These are phyloP conservation scores for Perca fluviatilis DNA, from an alignment of 2,113 vertebrate species.

Conservation along the genomic window DNA sequence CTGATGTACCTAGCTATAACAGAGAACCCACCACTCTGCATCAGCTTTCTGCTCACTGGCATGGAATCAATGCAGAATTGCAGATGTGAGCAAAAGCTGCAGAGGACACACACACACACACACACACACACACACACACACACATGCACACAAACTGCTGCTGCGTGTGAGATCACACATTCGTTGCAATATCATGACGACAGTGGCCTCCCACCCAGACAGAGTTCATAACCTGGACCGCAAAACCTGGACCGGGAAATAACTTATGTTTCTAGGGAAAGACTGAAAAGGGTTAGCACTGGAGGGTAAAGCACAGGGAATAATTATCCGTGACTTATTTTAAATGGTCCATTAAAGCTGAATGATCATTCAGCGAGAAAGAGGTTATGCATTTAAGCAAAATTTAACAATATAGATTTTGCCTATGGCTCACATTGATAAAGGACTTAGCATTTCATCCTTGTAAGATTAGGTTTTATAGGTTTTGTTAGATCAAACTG, in stretches of 20 bases:
- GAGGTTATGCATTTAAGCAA: constrained; percentile 49
- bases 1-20: constrained; percentile 61
- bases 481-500: constrained; percentile 42
- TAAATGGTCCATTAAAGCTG: constrained; percentile 47
- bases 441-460: constrained; percentile 52
- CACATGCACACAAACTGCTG: constrained; percentile 5
- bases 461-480: constrained; percentile 46
- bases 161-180: constrained; percentile 17
- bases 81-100: constrained; percentile 74
- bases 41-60: constrained; percentile 70
- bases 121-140: constrained; percentile 21
- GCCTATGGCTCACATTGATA: constrained; percentile 46
- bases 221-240: constrained; percentile 37
- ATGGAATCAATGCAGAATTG: constrained; percentile 72
- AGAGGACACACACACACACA: constrained; percentile 47
- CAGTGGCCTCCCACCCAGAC: constrained; percentile 17
- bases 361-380: constrained; percentile 42
- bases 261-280: constrained; percentile 29
- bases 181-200: constrained; percentile 53
- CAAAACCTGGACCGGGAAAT: constrained; percentile 39
- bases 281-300: constrained; percentile 4
- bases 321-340: constrained; percentile 47
- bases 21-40: constrained; percentile 52
- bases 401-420: constrained; percentile 34
- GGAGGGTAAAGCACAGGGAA: constrained; percentile 28